A percentile compares a stretch with the other conserved stretches of the same genome.
Conservation (phyloP, 2,888 invertebrate species). For the Lycocerus yunnanus region DNA sequence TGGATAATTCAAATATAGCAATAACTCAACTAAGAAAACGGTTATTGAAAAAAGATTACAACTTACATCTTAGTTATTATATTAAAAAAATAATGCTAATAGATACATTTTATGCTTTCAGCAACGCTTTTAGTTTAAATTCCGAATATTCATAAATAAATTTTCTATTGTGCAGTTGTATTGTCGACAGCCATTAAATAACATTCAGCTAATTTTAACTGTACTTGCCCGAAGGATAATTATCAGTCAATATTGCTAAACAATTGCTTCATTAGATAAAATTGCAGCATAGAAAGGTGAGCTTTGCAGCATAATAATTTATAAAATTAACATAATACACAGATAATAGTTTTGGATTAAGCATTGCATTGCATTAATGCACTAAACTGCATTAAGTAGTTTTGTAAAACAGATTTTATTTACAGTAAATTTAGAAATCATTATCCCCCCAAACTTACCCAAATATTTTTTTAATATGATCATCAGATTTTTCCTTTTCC, state of each 20-base stretch:
- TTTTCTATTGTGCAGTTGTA: not conserved
- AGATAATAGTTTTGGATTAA: too few species aligned
- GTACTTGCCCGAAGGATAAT: not conserved
- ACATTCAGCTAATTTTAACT: not conserved
- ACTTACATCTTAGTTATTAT: too few species aligned
- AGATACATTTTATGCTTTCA: not conserved
- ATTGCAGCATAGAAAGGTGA: not conserved
- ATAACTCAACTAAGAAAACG: not conserved
- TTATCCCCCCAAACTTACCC: not conserved
- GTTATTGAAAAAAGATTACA: not conserved
- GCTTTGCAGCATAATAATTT: not conserved
- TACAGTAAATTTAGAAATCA: too few species aligned
- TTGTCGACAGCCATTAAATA: not conserved
- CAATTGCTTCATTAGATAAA: not conserved
- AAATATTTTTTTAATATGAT: not conserved
- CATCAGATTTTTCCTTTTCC: not conserved
- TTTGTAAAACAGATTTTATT: too few species aligned
- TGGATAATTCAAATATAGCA: not conserved
- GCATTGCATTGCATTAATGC: too few species aligned
- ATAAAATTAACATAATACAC: not conserved
- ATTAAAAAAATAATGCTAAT: too few species aligned
- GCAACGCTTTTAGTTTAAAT: too few species aligned
- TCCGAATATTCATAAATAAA: too few species aligned
- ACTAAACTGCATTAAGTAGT: too few species aligned
- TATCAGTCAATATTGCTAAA: not conserved